Conservation (phyloP, 2,888 invertebrate genomes). For the Rhagium mordax region DNA sequence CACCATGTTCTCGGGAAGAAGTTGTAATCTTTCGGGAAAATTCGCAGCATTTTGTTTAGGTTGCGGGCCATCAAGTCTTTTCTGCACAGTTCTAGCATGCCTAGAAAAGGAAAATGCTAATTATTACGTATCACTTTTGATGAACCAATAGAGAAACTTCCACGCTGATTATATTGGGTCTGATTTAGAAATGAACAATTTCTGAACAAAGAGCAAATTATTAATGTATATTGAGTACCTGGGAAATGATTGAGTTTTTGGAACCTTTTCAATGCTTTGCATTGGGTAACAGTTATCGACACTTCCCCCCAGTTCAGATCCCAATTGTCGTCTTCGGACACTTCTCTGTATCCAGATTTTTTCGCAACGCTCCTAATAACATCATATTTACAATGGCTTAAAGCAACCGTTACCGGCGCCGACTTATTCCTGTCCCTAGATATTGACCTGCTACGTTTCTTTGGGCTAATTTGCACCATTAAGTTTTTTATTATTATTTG, state of each 20-base stretch:
- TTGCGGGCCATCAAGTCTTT: constrained; percentile 93
- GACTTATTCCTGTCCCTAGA: no score
- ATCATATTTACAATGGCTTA: constrained; percentile 83
- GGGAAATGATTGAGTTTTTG: constrained; percentile 92
- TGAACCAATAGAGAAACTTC: no score
- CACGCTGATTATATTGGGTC: no score
- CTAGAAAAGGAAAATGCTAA: constrained; percentile 41
- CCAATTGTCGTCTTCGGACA: constrained; percentile 87
- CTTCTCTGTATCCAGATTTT: constrained; percentile 83
- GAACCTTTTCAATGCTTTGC: constrained; percentile 93
- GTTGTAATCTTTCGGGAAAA: constrained; percentile 91
- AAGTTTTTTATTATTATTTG: constrained; percentile 28
- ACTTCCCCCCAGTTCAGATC: constrained; percentile 93
- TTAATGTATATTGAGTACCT: constrained; percentile 19
- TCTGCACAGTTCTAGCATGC: constrained; percentile 73
- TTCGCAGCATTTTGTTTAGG: constrained; percentile 89
- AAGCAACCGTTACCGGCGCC: constrained; percentile 67
- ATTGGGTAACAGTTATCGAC: constrained; percentile 87
- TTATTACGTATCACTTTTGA: no score
- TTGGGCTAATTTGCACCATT: background rate
- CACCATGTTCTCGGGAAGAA: constrained; percentile 97
- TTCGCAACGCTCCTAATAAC: constrained; percentile 80
- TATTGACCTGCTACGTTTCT: constrained; percentile 34
- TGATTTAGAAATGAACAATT: no score
- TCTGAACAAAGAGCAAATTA: background rate